Conservation (phyloP, 2,113 vertebrate species). For the Pangasianodon hypophthalmus region DNA sequence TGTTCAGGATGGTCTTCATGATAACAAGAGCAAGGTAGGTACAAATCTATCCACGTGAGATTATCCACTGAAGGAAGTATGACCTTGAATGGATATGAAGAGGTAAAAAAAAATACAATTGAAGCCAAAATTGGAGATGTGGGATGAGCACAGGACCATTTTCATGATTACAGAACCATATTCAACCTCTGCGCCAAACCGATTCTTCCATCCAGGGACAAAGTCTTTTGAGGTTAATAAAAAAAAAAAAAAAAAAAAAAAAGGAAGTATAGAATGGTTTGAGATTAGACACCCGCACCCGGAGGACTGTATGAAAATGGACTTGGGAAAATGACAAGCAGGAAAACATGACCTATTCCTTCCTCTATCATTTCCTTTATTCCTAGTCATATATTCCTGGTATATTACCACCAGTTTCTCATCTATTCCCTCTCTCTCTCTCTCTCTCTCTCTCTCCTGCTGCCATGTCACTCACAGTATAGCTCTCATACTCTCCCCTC, state of each 20-base stretch:
- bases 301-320: not conserved
- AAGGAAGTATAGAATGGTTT: not conserved
- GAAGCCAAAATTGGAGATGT: not conserved
- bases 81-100: not conserved
- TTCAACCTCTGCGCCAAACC: not conserved
- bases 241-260: not conserved
- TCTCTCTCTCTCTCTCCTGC: not conserved
- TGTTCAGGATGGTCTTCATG: not conserved
- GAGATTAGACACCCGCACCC: not conserved
- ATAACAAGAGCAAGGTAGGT: too few relatives aligned
- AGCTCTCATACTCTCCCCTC: conserved; percentile 1
- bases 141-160: not conserved
- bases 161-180: not conserved
- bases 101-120: not conserved
- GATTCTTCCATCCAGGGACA: not conserved
- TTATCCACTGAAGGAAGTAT: not conserved
- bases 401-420: not conserved
- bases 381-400: not conserved
- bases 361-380: not conserved
- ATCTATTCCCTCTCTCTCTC: not conserved
- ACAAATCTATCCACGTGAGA: not conserved
- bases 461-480: not conserved
- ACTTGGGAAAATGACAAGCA: not conserved
- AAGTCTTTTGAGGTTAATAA: not conserved
- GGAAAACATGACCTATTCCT: not conserved